Evolutionary conservation across 2,113 vertebrate species (phyloP), one percentile per base, ranked within the genome.

Genomic region (Rhagologus leucostigma): DNA sequence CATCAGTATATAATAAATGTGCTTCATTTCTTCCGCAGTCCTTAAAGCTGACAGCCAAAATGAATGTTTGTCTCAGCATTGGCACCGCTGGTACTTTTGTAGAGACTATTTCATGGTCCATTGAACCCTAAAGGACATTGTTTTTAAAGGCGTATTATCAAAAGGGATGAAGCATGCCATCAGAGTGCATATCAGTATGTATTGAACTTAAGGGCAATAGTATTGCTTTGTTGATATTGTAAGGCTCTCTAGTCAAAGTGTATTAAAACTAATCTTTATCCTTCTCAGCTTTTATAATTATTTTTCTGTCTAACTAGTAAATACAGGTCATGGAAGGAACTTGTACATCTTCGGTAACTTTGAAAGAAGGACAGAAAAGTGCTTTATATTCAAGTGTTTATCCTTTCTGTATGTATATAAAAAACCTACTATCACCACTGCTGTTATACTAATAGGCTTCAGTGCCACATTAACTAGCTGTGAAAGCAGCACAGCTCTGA

Each of bases 31-130:
- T 97, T 96, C 88, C 57, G 46, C 88, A 94, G 97, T 95, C 96
- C 96, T 98, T 97, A 96, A 82, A 96, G 96, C 95, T 98, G 97
- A 97, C 97, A 98, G 97, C 96, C 94, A 96, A 96, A 98, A 98
- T 97, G 97, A 97, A 98, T 98, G 97, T 97, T 98, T 97, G 94
- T 93, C 96, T 98, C 96, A 35, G 74, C 91, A 59, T 59, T 92
- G 89, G 97, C 96, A 97, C 91, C 86, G 90, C 83, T 88, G 95
- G 67, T 97, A 94, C 93, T 97, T 97, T 85, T 92, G 86, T 96
- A 94, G 96, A 98, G 89, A 98, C 97, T 98, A 98, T 98, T 98
- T 98, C 98, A 98, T 96, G 98, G 97, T 98, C 96, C 97, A 97
- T 77, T 98, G 98, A 97, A 98, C 98, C 98, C 97, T 98, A 98